These are phyloP conservation scores for Oreochromis spilurus DNA, from an alignment of 2,113 vertebrate genomes.

Conservation along the genomic window DNA sequence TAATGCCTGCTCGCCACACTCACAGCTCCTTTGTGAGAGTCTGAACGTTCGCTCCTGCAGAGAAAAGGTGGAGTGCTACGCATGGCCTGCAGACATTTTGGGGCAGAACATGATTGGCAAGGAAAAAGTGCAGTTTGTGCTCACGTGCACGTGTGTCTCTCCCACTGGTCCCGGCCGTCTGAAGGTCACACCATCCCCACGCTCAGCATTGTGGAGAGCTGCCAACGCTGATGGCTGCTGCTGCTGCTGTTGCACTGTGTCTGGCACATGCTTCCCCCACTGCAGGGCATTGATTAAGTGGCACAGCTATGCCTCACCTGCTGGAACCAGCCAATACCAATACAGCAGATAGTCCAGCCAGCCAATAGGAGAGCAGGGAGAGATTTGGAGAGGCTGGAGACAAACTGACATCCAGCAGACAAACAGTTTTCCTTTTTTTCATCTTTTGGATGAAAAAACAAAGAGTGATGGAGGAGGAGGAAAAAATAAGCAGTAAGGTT, in stretches of 20 bases:
- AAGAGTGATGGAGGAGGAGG: conserved; percentile 5
- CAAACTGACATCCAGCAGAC: conserved; percentile 54
- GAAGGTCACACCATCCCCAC: conserved; percentile 59
- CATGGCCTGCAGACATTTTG: conserved; percentile 37
- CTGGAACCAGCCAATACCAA: conserved; percentile 54
- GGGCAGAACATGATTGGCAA: neutral
- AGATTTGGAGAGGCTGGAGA: conserved; percentile 57
- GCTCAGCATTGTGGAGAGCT: conserved; percentile 46
- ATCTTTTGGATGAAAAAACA: neutral
- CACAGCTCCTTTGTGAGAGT: neutral
- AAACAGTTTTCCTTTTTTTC: neutral
- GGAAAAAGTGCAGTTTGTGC: neutral
- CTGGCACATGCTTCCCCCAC: conserved; percentile 48
- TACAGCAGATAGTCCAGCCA: conserved; percentile 1
- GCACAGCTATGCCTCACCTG: conserved; percentile 58
- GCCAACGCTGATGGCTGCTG: conserved; percentile 7
- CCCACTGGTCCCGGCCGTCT: conserved; percentile 7
- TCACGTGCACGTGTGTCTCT: neutral
- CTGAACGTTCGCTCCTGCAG: neutral
- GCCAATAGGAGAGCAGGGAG: conserved; percentile 40
- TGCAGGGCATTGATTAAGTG: conserved; percentile 64
- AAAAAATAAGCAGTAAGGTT: conserved; percentile 3
- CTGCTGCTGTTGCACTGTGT: conserved; percentile 34
- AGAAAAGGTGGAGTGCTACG: conserved; percentile 13
- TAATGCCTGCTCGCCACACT: neutral